phyloP scores from a whole-genome alignment of 1,140 invertebrate genomes.

The Lerema accius region DNA sequence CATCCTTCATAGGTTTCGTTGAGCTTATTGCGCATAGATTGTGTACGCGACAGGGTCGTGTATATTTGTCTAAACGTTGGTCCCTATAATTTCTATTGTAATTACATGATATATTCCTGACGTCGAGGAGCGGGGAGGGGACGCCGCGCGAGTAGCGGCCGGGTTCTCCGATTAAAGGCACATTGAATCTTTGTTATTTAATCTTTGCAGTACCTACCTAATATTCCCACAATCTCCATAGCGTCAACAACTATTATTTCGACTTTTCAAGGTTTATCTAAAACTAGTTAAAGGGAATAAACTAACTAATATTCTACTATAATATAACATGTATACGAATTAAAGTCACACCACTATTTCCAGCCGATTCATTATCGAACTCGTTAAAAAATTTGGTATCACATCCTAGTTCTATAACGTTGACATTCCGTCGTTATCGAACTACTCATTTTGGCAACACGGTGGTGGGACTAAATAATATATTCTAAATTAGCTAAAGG shows the following conservation, averaged over 20 bases:
- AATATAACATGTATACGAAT: constrained; percentile 65
- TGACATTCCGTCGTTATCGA: constrained; percentile 53
- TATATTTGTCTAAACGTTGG: constrained; percentile 82
- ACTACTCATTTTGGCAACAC: constrained; percentile 77
- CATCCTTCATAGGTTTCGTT: constrained; percentile 49
- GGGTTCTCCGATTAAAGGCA: constrained; percentile 78
- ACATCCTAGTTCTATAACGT: constrained; percentile 73
- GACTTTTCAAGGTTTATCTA: constrained; percentile 62
- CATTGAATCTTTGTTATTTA: constrained; percentile 75
- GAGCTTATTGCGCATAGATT: constrained; percentile 62
- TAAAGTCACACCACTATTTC: constrained; percentile 74
- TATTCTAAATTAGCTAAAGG: constrained; percentile 76
- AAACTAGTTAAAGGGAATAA: constrained; percentile 76
- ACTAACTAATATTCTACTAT: constrained; percentile 68
- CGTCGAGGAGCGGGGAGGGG: constrained; percentile 50
- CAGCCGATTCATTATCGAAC: constrained; percentile 62
- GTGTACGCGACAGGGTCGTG: constrained; percentile 65
- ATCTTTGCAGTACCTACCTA: constrained; percentile 64
- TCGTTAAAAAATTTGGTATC: constrained; percentile 72
- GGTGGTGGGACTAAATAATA: constrained; percentile 77
- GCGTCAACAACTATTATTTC: constrained; percentile 48
- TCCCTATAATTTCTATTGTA: constrained; percentile 81
- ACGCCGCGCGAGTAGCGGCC: constrained; percentile 66
- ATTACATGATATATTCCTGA: constrained; percentile 52
- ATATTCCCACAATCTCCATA: constrained; percentile 49